A percentile compares a stretch with the other conserved stretches of the same genome.
phyloP scores from a whole-genome alignment of 2,888 invertebrate species.

The Camponotus fellah region DNA sequence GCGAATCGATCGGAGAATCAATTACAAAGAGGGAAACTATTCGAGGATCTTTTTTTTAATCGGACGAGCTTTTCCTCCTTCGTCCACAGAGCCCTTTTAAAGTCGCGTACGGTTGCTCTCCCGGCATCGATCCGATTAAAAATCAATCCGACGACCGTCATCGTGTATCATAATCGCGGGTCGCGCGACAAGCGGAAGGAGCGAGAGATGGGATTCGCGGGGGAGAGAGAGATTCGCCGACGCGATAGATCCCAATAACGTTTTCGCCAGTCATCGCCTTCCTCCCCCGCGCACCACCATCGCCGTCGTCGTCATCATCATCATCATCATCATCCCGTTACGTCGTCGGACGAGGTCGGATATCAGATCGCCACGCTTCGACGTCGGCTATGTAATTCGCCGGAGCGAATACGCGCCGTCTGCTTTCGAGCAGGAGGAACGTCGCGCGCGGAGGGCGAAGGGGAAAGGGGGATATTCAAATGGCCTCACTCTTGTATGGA shows the following conservation, averaged over 20 bases:
- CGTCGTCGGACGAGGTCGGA: constrained; percentile 67
- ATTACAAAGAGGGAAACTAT: constrained; percentile 6
- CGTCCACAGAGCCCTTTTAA: not conserved
- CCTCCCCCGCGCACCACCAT: not conserved
- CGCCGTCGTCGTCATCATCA: no score
- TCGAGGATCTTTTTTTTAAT: not conserved
- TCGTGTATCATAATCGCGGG: not conserved
- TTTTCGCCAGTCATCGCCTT: constrained; percentile 74
- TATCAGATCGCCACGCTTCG: constrained; percentile 77
- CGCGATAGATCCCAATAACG: constrained; percentile 56
- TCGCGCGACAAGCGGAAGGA: constrained; percentile 23
- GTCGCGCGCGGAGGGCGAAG: not conserved
- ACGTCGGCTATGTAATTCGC: constrained; percentile 75
- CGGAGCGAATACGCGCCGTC: constrained; percentile 74
- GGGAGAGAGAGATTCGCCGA: not conserved
- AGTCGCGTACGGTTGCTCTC: not conserved
- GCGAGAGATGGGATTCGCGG: not conserved
- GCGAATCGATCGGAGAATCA: constrained; percentile 16
- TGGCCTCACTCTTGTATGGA: constrained; percentile 79
- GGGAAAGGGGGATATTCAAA: constrained; percentile 74
- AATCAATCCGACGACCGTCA: not conserved
- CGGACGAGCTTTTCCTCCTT: not conserved
- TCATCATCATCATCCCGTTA: constrained; percentile 64
- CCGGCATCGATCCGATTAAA: not conserved
- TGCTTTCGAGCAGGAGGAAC: constrained; percentile 64